A percentile compares a stretch with the other conserved stretches of the same genome.
These are phyloP conservation scores for Atta texana DNA, from an alignment of 1,140 invertebrate genomes.

Conservation along the genomic window DNA sequence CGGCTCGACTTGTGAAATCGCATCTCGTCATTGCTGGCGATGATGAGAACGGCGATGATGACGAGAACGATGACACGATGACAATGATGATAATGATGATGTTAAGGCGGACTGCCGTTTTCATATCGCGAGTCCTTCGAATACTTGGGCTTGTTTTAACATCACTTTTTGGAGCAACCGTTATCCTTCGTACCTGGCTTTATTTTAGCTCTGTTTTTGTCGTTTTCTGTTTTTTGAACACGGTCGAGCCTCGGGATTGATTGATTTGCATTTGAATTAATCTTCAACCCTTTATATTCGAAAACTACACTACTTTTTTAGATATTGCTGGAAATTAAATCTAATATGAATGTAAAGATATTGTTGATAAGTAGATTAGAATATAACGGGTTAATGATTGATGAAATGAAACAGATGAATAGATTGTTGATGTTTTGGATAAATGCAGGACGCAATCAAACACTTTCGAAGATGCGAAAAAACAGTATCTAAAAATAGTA, in stretches of 20 bases:
- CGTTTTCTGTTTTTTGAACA: slow-evolving; percentile 74
- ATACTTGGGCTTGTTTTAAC: slow-evolving; percentile 81
- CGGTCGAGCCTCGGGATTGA: slow-evolving; percentile 63
- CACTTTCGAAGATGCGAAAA: neutral
- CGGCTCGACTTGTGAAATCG: slow-evolving; percentile 37
- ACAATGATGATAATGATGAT: slow-evolving; percentile 47
- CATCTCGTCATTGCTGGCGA: slow-evolving; percentile 39
- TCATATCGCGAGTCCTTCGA: slow-evolving; percentile 63
- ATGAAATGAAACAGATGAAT: neutral
- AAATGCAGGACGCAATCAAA: neutral
- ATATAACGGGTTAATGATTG: slow-evolving; percentile 16
- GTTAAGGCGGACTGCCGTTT: slow-evolving; percentile 52
- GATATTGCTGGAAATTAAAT: neutral
- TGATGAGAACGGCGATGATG: slow-evolving; percentile 17
- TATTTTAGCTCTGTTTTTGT: slow-evolving; percentile 81
- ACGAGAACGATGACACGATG: slow-evolving; percentile 25
- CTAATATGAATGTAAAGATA: neutral
- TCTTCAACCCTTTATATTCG: slow-evolving; percentile 19
- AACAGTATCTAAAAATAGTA: neutral
- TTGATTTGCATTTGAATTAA: slow-evolving; percentile 3
- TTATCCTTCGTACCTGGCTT: slow-evolving; percentile 79
- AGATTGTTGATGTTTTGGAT: slow-evolving; percentile 22
- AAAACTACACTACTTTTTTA: neutral
- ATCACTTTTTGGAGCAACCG: slow-evolving; percentile 76
- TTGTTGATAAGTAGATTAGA: slow-evolving; percentile 1